These are phyloP conservation scores for Plutella xylostella DNA, from an alignment of 2,888 invertebrate species.

Conservation along the genomic window DNA sequence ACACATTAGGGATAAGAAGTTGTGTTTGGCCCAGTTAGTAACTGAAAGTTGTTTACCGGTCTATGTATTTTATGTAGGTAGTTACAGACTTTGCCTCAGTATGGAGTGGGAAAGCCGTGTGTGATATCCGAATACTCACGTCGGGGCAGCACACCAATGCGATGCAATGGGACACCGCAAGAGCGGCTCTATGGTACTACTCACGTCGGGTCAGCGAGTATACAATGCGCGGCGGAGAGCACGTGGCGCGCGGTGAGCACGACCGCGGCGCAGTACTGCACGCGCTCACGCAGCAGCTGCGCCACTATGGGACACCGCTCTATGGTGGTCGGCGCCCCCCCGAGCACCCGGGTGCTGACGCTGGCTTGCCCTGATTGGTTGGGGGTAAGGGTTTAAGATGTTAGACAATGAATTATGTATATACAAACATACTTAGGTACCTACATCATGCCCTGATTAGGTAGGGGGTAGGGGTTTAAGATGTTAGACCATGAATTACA, in stretches of 20 bases:
- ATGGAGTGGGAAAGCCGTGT: background rate
- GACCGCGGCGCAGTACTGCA: constrained; percentile 58
- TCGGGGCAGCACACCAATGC: background rate
- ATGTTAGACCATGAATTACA: no score
- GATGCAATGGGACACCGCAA: no score
- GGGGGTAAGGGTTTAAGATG: no score
- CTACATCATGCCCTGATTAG: no score
- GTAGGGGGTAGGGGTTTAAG: no score
- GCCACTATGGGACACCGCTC: constrained; percentile 46
- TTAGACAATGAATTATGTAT: no score
- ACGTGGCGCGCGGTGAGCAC: constrained; percentile 51
- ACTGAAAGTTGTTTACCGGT: no score
- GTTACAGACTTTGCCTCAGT: no score
- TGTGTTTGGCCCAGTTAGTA: background rate
- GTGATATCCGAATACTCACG: background rate
- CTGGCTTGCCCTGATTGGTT: no score
- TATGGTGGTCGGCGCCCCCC: constrained; percentile 45
- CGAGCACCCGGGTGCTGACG: constrained; percentile 44
- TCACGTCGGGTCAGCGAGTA: constrained; percentile 43
- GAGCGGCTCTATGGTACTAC: constrained; percentile 26
- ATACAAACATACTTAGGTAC: no score
- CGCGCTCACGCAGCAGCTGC: constrained; percentile 46
- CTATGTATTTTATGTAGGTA: no score
- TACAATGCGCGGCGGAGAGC: constrained; percentile 52
- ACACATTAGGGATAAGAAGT: background rate